Base-by-base conservation (phyloP, 2,113 vertebrate species). In the Pogona vitticeps region DNA sequence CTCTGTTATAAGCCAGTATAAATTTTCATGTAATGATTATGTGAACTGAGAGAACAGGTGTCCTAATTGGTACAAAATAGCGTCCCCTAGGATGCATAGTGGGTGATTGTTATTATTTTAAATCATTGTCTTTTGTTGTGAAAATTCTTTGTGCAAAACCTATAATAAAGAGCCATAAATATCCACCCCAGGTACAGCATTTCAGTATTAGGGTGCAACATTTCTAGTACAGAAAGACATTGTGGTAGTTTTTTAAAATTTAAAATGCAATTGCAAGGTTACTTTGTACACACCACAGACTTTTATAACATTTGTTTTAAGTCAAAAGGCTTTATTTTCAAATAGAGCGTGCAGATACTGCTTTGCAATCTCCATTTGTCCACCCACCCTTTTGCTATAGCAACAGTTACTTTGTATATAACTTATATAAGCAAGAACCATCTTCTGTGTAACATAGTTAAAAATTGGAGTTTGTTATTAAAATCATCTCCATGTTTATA, bases 341-440 rank as follows among this genome's bases (percentile, higher is more conserved):
- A 58, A 78, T 58, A 78, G 58, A 70, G 38, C 33, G 38, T 85
- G 78, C 76, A 78, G 76, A 85, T 78, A 85, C 38, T 26, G 10
- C 26, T 68, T 85, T 70, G 63, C 56, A 67, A 67, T 23, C 36
- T 42, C 77, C 46, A 85, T 76, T 61, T 14, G 33, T 59, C 84
- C 84, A 40, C 84, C 76, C 76, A 79, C 76, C 73, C 65, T 70
- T 58, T 85, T 85, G 84, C 84, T 85, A 85, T 85, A 70, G 76
- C 65, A 85, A 85, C 84, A 6, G 63, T 59, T 85, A 70, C 67
- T n/a, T 78, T 70, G 63, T 78, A 70, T 85, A 46, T 82, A 70
- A 56, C 67, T 85, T 85, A 85, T 85, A 85, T 58, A 85, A 85
- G 76, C 76, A 78, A 78, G 84, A 58, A n/a, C 46, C 33, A 38